Evolutionary conservation across 1,140 invertebrate genomes (phyloP).

Genomic region (Tribolium castaneum): DNA sequence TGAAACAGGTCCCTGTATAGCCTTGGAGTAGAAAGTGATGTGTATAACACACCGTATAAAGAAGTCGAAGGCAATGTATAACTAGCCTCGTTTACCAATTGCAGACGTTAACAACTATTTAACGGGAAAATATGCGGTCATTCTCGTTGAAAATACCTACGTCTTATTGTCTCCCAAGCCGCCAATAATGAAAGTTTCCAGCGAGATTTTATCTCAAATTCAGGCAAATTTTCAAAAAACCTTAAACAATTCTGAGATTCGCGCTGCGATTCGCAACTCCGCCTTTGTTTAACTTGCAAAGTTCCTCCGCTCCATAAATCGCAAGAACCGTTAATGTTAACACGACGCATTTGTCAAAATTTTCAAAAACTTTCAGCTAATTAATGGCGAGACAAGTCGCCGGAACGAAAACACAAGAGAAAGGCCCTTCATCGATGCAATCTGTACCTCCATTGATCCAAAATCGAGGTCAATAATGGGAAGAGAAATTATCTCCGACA

Average conservation of each 20-base stretch:
- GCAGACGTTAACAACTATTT: slow-evolving; percentile 41
- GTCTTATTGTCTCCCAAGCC: slow-evolving; percentile 1
- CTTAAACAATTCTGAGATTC: neutral
- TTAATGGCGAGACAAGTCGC: neutral
- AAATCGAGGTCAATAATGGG: slow-evolving; percentile 28
- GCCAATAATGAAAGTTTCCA: neutral
- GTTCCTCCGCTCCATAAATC: neutral
- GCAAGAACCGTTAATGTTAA: neutral
- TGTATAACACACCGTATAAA: slow-evolving; percentile 43
- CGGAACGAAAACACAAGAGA: slow-evolving; percentile 19
- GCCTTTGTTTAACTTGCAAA: neutral
- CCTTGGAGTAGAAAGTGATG: slow-evolving; percentile 43
- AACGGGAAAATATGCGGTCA: slow-evolving; percentile 41
- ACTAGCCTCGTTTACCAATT: slow-evolving; percentile 41
- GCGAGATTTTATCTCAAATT: neutral
- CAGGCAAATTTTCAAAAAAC: neutral
- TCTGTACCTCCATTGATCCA: slow-evolving; percentile 20
- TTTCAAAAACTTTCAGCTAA: neutral
- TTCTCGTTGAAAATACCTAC: slow-evolving; percentile 23
- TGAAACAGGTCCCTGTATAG: slow-evolving; percentile 32
- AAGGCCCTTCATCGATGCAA: slow-evolving; percentile 24
- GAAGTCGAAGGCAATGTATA: slow-evolving; percentile 41
- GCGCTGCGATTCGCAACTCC: neutral
- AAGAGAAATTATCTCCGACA: slow-evolving; percentile 25
- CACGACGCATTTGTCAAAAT: no score